Conservation (phyloP, 2,113 vertebrate genomes). For the Rhynchopsitta pachyrhyncha region DNA sequence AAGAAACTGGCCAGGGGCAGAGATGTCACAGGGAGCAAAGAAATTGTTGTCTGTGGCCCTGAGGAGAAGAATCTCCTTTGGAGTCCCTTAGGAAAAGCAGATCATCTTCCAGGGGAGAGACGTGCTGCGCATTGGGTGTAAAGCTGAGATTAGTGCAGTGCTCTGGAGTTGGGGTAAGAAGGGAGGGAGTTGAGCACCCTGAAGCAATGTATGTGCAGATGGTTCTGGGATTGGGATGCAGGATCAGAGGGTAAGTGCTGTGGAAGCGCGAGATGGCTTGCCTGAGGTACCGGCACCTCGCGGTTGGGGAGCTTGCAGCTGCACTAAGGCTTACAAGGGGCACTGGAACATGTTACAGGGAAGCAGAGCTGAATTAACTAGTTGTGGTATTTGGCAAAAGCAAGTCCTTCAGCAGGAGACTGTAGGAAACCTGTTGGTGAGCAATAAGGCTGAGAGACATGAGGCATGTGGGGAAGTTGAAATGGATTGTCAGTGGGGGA, state of each 20-base stretch:
- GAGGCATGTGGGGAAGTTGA: neutral
- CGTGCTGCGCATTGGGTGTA: neutral
- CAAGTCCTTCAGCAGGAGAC: neutral
- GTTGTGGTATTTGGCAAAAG: neutral
- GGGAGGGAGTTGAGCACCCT: fast-evolving
- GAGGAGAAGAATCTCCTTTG: neutral
- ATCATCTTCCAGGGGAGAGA: neutral
- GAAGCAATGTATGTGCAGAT: neutral
- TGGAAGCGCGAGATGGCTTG: neutral
- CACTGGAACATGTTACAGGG: neutral
- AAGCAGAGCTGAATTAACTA: neutral
- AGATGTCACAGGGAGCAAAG: neutral
- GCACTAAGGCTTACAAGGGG: neutral
- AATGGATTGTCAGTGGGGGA: neutral
- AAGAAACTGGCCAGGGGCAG: neutral
- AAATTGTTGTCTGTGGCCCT: neutral
- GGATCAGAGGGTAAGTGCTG: neutral
- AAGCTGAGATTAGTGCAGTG: neutral
- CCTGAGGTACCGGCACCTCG: fast-evolving
- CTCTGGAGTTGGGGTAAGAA: neutral
- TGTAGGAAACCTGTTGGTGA: neutral
- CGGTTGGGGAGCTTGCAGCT: neutral
- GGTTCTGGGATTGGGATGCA: neutral
- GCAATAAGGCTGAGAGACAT: neutral
- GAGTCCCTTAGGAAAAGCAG: neutral